These are phyloP conservation scores for Pyxicephalus adspersus DNA, from an alignment of 2,113 vertebrate genomes.

Conservation along the genomic window DNA sequence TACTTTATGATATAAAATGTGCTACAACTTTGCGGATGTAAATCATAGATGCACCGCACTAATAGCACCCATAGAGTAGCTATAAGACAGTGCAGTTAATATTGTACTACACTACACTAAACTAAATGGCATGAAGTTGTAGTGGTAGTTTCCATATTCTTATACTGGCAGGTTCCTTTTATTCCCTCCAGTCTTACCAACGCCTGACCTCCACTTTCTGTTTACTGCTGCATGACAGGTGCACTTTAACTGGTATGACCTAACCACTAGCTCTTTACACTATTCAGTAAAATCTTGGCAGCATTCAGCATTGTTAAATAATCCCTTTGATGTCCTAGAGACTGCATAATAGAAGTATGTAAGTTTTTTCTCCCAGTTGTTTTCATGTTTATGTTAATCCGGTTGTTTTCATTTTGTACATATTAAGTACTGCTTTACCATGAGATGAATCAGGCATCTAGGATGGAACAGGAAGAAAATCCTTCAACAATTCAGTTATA, in stretches of 20 bases:
- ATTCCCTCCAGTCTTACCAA: background rate
- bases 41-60: too few relatives aligned
- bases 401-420: slow-evolving; percentile 14
- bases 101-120: too few relatives aligned
- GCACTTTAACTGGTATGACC: background rate
- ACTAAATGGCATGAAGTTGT: too few relatives aligned
- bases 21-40: too few relatives aligned
- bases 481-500: background rate
- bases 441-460: slow-evolving; percentile 25
- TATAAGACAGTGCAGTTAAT: too few relatives aligned
- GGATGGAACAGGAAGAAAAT: background rate
- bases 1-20: too few relatives aligned
- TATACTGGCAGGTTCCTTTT: background rate
- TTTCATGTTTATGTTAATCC: slow-evolving; percentile 38
- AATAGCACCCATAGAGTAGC: too few relatives aligned
- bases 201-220: background rate
- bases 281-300: background rate
- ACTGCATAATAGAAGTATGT: slow-evolving; percentile 11
- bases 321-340: slow-evolving; percentile 29
- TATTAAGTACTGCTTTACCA: slow-evolving; percentile 23
- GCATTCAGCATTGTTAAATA: slow-evolving; percentile 7
- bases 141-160: too few relatives aligned
- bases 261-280: background rate
- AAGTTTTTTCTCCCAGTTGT: background rate
- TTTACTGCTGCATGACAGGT: background rate